Evolutionary conservation across 2,888 invertebrate genomes (phyloP).

Genomic region (Ophion ventricosus): DNA sequence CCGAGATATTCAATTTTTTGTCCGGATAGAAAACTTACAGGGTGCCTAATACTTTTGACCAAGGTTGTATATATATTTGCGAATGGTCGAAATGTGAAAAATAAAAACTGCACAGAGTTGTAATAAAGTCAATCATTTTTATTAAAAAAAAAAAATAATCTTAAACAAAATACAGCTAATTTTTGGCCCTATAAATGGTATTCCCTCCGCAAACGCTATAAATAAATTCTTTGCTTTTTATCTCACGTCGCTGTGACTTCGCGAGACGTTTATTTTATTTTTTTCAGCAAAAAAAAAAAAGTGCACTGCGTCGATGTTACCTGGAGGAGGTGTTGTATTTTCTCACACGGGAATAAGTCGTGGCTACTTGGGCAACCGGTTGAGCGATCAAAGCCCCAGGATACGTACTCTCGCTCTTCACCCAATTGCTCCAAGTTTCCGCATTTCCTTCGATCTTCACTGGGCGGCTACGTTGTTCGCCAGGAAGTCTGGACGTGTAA

Average conservation of each 20-base stretch:
- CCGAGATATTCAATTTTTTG: too few relatives aligned
- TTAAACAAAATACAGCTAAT: too few relatives aligned
- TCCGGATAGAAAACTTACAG: too few relatives aligned
- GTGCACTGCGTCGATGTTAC: not conserved
- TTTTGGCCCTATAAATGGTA: too few relatives aligned
- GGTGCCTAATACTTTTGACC: too few relatives aligned
- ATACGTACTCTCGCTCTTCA: not conserved
- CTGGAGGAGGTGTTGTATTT: slow-evolving; percentile 19
- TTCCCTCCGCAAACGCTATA: too few relatives aligned
- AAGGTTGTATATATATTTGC: too few relatives aligned
- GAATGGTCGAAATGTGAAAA: too few relatives aligned
- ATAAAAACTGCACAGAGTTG: too few relatives aligned
- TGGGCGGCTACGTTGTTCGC: not conserved
- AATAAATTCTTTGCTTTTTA: too few relatives aligned
- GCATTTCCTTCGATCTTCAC: not conserved
- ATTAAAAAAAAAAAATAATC: too few relatives aligned
- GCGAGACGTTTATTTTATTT: not conserved
- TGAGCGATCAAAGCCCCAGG: not conserved
- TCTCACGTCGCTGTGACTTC: not conserved
- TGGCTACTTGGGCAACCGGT: slow-evolving; percentile 23
- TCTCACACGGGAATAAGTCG: slow-evolving; percentile 41
- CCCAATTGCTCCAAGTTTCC: not conserved
- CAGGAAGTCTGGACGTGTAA: not conserved
- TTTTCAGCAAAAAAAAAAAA: not conserved
- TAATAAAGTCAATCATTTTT: too few relatives aligned